Evolutionary conservation across 2,797 vertebrate genomes (phyloP), one percentile per base, ranked within the genome.

Genomic region (Phalloptychus januarius): DNA sequence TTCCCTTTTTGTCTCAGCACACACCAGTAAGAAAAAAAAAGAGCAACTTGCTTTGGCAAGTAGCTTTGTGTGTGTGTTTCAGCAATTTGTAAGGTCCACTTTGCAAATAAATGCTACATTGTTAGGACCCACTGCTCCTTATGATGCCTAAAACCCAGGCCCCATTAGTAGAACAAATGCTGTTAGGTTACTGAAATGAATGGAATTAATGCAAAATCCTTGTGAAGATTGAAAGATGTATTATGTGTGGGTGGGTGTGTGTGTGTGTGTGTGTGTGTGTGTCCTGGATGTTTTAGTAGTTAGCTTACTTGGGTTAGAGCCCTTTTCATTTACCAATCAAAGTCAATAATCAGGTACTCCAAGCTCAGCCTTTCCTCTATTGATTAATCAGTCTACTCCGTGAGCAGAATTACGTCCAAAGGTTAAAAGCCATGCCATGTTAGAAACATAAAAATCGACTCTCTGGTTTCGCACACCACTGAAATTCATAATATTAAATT

Each of bases 381-480:
- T 76, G 89, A 92, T 88, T 75, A 8, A 56, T 44, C 46, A 20
- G 76, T 77, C 52, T 52, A 61, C 78, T 81, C 72, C 8, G 2
- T 87, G 85, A 86, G 83, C 86, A 69, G 85, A 63, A 78, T 76
- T 76, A 72, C 65, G 83, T 73, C 85, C 82, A 86, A 82, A 88
- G 86, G 90, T 90, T 83, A 92, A 88, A 86, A 79, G 83, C 71
- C 1, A n/a, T 45, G 73, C 83, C 81, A 80, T 76, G 80, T 86
- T 86, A 78, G 80, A 87, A 77, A 78, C 77, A 81, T 78, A 61
- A 63, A 78, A 77, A 88, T 89, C 40, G 81, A 90, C 88, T 87
- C 74, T 28, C 25, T 63, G 33, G 56, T 20, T 69, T 79, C 50
- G 44, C 44, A 78, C 44, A 74, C 31, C 38, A 58, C 48, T 77